Percentiles rank a stretch among this genome's conserved stretches.
These are phyloP conservation scores for Eurytoma adleriae DNA, from an alignment of 2,888 invertebrate genomes.

Conservation along the genomic window DNA sequence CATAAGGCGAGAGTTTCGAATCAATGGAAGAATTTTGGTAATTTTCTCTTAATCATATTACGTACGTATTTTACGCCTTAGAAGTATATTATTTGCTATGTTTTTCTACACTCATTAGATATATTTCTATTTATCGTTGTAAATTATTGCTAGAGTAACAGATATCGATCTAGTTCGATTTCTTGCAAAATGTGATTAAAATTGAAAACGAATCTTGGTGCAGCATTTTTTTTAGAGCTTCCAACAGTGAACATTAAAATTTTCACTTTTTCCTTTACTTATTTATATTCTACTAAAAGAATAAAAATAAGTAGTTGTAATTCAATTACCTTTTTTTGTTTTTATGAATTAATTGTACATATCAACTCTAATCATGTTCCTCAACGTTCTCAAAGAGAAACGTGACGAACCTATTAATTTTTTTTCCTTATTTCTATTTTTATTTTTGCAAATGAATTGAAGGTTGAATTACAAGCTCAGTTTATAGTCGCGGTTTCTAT, in stretches of 20 bases:
- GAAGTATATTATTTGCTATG: constrained; percentile 11
- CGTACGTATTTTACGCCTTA: neutral
- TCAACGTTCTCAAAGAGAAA: neutral
- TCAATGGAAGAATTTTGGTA: neutral
- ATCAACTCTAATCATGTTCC: constrained; percentile 17
- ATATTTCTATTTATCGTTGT: constrained; percentile 7
- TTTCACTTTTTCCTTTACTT: neutral
- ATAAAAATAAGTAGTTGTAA: no score
- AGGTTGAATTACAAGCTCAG: neutral
- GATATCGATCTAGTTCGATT: neutral
- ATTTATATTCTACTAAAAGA: neutral
- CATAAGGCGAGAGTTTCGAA: neutral
- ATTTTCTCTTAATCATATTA: neutral
- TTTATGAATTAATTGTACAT: neutral
- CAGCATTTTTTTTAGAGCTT: constrained; percentile 42
- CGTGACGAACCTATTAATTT: constrained; percentile 2
- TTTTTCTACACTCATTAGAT: neutral
- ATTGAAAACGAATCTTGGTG: constrained; percentile 9
- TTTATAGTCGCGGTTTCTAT: no score
- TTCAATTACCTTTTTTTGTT: no score
- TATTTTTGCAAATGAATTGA: neutral
- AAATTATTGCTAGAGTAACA: neutral
- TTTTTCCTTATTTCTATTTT: neutral
- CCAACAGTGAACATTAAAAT: constrained; percentile 18
- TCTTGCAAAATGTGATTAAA: constrained; percentile 6